Conservation (phyloP, 2,797 vertebrate species). For the Anguilla anguilla region DNA sequence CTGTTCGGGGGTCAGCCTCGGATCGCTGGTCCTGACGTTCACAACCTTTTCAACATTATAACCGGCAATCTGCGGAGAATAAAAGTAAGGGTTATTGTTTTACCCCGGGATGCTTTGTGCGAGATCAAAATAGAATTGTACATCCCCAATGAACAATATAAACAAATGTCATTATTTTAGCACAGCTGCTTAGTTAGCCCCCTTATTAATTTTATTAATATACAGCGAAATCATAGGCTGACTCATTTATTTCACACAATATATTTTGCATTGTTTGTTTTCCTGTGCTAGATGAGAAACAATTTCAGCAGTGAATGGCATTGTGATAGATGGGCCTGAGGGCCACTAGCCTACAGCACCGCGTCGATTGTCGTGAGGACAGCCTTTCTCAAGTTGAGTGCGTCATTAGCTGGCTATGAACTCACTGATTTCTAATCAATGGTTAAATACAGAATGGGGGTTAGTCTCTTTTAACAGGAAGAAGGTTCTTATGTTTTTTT, state of each 20-base stretch:
- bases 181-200: neutral
- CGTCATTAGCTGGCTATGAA: neutral
- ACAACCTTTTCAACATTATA: slow-evolving; percentile 60
- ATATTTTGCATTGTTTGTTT: neutral
- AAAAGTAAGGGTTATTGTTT: slow-evolving; percentile 51
- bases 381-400: neutral
- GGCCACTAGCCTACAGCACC: neutral
- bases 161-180: neutral
- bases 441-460: neutral
- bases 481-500: neutral
- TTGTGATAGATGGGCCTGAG: neutral
- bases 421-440: neutral
- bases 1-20: neutral
- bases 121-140: neutral
- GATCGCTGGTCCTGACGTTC: slow-evolving; percentile 46
- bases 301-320: no score
- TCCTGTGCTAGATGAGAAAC: no score
- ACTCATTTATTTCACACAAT: neutral
- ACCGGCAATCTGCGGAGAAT: slow-evolving; percentile 76
- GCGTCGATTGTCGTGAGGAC: neutral
- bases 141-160: neutral
- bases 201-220: neutral
- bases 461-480: neutral
- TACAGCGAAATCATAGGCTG: neutral
- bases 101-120: neutral